A percentile compares a stretch with the other conserved stretches of the same genome.
Conservation (phyloP, 2,113 vertebrate species). For the Oreochromis niloticus region DNA sequence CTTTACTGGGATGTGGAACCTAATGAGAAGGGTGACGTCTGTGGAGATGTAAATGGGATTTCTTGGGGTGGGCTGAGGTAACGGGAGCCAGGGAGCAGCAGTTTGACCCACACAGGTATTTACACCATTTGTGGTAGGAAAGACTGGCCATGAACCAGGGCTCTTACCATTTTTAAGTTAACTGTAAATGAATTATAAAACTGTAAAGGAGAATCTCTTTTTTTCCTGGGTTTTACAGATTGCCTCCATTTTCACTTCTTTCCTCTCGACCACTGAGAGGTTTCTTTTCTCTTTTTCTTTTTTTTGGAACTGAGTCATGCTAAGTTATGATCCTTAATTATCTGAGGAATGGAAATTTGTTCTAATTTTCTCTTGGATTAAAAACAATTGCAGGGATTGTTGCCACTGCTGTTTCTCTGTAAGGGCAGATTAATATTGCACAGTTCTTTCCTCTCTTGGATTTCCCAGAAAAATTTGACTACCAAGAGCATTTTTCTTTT, state of each 20-base stretch:
- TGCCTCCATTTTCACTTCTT: constrained; percentile 62
- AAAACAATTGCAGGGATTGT: constrained; percentile 83
- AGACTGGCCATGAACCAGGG: constrained; percentile 72
- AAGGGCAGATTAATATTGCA: constrained; percentile 89
- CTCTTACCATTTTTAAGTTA: constrained; percentile 77
- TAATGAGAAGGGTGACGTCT: constrained; percentile 42
- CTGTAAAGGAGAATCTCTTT: constrained; percentile 56
- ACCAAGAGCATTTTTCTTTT: constrained; percentile 35
- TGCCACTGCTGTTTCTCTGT: constrained; percentile 79
- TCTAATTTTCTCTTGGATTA: constrained; percentile 71
- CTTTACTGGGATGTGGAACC: constrained; percentile 70
- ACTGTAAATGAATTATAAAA: constrained; percentile 74
- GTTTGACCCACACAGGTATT: constrained; percentile 58
- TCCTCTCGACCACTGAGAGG: constrained; percentile 27
- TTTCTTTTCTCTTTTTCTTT: neutral
- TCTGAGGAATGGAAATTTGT: constrained; percentile 56
- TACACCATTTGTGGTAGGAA: constrained; percentile 65
- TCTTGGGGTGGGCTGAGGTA: constrained; percentile 19
- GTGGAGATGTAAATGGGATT: constrained; percentile 55
- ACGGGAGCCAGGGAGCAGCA: constrained; percentile 26
- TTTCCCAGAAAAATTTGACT: constrained; percentile 60
- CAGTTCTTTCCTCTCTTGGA: constrained; percentile 76
- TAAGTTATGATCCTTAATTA: constrained; percentile 46
- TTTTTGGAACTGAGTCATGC: constrained; percentile 23
- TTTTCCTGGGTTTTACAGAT: constrained; percentile 55